Evolutionary conservation across 2,797 vertebrate species (phyloP).

Genomic region (Decapterus maruadsi): DNA sequence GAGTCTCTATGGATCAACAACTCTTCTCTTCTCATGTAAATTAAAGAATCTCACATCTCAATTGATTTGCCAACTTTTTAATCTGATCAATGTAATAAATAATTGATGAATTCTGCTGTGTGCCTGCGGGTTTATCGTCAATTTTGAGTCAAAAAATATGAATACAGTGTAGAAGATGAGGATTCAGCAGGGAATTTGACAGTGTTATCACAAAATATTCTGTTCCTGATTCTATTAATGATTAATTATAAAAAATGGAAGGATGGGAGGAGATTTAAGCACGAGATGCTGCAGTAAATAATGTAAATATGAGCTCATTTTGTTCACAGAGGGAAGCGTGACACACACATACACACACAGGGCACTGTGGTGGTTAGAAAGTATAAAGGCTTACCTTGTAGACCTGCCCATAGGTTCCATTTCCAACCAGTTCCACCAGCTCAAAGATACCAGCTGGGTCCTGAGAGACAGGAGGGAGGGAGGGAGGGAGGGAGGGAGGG

Average conservation of each 20-base stretch:
- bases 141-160: background rate
- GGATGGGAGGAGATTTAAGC: background rate
- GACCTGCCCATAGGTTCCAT: conserved; percentile 97
- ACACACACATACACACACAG: background rate
- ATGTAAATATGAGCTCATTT: background rate
- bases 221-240: background rate
- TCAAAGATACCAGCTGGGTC: conserved; percentile 98
- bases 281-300: background rate
- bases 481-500: background rate
- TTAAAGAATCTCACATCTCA: background rate
- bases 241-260: background rate
- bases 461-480: conserved; percentile 75
- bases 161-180: no score
- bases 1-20: background rate
- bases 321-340: background rate
- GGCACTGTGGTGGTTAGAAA: background rate
- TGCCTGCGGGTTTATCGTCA: background rate
- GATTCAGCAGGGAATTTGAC: no score
- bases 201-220: background rate
- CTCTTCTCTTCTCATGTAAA: background rate
- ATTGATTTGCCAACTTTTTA: background rate
- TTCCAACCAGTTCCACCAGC: conserved; percentile 97
- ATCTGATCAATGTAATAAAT: background rate
- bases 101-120: background rate
- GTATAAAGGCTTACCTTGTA: conserved; percentile 90